Conservation (phyloP, 2,797 vertebrate species). For the Tympanoctomys barrerae region DNA sequence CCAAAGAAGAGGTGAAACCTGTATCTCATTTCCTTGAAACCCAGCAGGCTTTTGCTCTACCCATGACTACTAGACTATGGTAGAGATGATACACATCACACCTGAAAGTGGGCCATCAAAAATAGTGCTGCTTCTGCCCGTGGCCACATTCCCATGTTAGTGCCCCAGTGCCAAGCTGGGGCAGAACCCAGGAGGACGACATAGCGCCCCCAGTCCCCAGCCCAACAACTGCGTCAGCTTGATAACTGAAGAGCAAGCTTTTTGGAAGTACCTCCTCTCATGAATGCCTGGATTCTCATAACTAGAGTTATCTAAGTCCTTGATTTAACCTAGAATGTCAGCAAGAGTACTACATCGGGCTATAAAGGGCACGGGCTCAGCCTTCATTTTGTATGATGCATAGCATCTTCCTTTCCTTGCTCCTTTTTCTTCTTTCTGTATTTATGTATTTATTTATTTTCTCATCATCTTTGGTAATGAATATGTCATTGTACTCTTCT, state of each 20-base stretch:
- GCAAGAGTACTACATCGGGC: background rate
- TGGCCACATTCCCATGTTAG: background rate
- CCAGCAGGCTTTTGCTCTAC: background rate
- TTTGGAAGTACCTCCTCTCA: background rate
- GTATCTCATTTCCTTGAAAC: background rate
- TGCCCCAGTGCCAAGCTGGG: background rate
- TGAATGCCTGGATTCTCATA: background rate
- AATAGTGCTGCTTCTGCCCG: background rate
- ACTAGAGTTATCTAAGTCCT: background rate
- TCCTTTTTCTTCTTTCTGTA: background rate
- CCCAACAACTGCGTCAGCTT: too few relatives aligned
- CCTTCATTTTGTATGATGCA: background rate
- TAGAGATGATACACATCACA: background rate
- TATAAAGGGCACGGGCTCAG: background rate
- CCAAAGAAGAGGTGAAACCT: background rate
- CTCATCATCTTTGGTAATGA: background rate
- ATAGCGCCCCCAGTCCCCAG: too few relatives aligned
- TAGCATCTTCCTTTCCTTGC: background rate
- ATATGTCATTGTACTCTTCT: accelerated
- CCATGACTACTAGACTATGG: background rate
- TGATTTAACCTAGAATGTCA: background rate
- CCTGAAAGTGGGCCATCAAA: background rate
- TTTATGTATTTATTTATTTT: background rate
- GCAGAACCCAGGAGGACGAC: background rate
- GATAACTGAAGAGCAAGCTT: too few relatives aligned